phyloP scores from a whole-genome alignment of 2,113 vertebrate genomes.

The Otolemur garnettii region DNA sequence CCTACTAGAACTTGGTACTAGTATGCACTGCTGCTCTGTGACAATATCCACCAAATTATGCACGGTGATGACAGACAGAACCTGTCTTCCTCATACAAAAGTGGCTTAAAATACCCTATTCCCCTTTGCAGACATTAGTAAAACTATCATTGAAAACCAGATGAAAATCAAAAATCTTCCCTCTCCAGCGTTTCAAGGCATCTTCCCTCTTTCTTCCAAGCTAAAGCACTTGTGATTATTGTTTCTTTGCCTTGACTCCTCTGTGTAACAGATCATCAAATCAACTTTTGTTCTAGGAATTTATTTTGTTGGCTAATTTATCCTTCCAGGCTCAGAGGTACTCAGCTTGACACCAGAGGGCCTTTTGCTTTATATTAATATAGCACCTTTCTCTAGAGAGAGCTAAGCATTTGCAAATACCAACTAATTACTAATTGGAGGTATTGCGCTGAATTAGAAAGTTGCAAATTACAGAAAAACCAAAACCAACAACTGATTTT shows the following conservation, averaged over 20 bases:
- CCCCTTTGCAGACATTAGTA: not conserved
- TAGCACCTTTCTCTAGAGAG: conserved; percentile 66
- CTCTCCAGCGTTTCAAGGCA: not conserved
- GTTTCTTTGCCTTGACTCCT: conserved; percentile 50
- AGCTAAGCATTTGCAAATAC: conserved; percentile 58
- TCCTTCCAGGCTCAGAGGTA: conserved; percentile 52
- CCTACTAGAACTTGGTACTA: conserved; percentile 64
- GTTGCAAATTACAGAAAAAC: conserved; percentile 56
- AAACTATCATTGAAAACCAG: conserved; percentile 37
- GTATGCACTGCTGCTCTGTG: not conserved
- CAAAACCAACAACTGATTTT: conserved; percentile 40
- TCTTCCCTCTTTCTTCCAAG: not conserved
- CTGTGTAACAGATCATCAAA: conserved; percentile 60
- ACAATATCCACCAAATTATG: conserved; percentile 2
- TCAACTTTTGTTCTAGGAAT: conserved; percentile 55
- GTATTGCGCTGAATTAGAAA: conserved; percentile 52
- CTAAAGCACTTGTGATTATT: conserved; percentile 23
- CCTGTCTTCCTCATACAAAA: conserved; percentile 2
- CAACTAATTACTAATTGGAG: conserved; percentile 53
- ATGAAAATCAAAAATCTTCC: conserved; percentile 28
- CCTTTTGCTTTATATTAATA: conserved; percentile 64
- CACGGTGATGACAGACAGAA: not conserved
- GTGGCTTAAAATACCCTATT: conserved; percentile 11
- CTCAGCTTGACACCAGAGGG: conserved; percentile 48
- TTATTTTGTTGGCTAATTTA: conserved; percentile 70